phyloP scores from a whole-genome alignment of 2,113 vertebrate genomes.

The Ceyx margarethae region DNA sequence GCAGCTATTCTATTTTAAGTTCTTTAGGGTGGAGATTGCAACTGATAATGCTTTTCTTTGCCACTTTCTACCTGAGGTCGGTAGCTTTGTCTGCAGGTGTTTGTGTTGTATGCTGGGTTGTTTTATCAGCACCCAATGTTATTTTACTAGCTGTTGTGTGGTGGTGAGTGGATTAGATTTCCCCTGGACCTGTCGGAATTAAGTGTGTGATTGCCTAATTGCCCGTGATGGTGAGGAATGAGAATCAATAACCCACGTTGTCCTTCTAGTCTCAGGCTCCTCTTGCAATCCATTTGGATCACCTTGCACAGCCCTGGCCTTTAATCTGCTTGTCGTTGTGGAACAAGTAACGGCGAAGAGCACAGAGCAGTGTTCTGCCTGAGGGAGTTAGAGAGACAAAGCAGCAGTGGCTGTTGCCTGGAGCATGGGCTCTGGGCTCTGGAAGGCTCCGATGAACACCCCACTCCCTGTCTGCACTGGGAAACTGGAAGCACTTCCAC shows the following conservation, averaged over 20 bases:
- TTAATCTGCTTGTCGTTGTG: not conserved
- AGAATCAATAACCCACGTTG: not conserved
- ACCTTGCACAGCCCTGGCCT: not conserved
- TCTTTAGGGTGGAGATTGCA: not conserved
- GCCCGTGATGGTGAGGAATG: not conserved
- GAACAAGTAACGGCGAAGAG: not conserved
- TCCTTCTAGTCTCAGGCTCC: not conserved
- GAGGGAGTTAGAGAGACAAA: accelerated
- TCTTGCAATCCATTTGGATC: not conserved
- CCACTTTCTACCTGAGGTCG: not conserved
- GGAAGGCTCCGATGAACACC: not conserved
- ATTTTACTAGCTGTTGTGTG: not conserved
- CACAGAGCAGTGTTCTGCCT: not conserved
- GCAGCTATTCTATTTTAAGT: not conserved
- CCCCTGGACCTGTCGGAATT: not conserved
- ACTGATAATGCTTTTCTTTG: not conserved
- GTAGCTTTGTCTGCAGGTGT: not conserved
- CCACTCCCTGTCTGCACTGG: not conserved
- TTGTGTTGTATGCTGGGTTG: not conserved
- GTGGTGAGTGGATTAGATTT: not conserved
- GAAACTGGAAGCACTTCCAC: not conserved
- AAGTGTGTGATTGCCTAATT: not conserved
- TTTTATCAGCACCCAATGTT: not conserved
- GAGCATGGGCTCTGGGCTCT: not conserved
- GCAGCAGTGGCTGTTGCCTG: not conserved